Evolutionary conservation across 2,797 vertebrate genomes (phyloP).

Genomic region (Sylvilagus floridanus): DNA sequence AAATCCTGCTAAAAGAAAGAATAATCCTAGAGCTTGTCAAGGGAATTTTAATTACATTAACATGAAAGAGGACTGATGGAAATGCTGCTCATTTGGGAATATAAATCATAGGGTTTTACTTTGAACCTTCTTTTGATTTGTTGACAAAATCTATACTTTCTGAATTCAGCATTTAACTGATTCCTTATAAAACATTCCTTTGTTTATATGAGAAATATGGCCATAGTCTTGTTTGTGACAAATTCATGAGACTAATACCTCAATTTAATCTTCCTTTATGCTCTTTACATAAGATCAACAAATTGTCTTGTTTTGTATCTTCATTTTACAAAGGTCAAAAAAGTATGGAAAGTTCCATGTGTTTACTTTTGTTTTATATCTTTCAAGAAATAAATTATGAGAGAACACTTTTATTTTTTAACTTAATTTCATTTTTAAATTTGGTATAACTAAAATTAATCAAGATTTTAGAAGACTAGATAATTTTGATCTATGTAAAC

Average conservation of each 20-base stretch:
- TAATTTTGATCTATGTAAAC: not conserved
- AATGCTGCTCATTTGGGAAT: not conserved
- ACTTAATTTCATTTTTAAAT: not conserved
- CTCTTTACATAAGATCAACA: not conserved
- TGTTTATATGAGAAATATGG: not conserved
- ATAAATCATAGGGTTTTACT: not conserved
- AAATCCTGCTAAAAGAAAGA: not conserved
- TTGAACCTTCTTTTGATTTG: not conserved
- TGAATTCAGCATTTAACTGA: not conserved
- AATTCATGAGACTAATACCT: not conserved
- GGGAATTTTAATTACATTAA: not conserved
- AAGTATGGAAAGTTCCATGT: conserved; percentile 16
- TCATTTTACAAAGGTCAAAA: conserved; percentile 26
- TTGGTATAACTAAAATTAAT: not conserved
- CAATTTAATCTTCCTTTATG: not conserved
- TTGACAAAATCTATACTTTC: not conserved
- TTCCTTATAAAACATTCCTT: conserved; percentile 4
- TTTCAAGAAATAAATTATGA: not conserved
- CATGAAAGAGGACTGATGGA: not conserved
- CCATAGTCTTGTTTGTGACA: not conserved
- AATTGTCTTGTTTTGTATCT: not conserved
- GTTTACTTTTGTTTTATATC: conserved; percentile 14
- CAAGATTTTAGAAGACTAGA: not conserved
- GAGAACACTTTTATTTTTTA: not conserved
- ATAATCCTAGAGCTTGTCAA: not conserved